A percentile compares a stretch with the other conserved stretches of the same genome.
phyloP scores from a whole-genome alignment of 2,797 vertebrate genomes.

The Poeciliopsis infans region DNA sequence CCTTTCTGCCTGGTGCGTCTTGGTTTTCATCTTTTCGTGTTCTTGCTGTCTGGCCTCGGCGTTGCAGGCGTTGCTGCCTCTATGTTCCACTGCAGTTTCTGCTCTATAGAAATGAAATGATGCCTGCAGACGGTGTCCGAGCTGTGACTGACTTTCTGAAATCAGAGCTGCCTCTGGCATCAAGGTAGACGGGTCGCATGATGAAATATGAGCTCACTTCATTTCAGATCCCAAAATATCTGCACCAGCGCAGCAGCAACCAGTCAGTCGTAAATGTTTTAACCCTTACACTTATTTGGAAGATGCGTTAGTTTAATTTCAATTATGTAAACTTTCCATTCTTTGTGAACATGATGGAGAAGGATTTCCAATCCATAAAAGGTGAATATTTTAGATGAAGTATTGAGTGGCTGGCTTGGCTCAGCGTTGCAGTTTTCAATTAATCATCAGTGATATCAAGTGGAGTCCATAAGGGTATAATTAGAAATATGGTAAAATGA shows the following conservation, averaged over 20 bases:
- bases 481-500: slow-evolving; percentile 62
- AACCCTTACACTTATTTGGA: not conserved
- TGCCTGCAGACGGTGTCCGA: not conserved
- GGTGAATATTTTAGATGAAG: not conserved
- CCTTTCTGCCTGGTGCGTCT: not conserved
- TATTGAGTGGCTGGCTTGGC: not conserved
- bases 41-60: not conserved
- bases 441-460: slow-evolving; percentile 46
- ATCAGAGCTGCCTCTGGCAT: not conserved
- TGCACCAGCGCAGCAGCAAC: not conserved
- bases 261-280: not conserved
- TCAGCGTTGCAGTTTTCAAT: slow-evolving; percentile 42
- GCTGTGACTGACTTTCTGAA: not conserved
- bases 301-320: too few relatives aligned
- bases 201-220: not conserved
- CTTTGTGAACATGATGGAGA: not conserved
- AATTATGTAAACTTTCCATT: not conserved
- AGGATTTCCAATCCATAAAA: slow-evolving; percentile 1
- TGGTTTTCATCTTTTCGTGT: not conserved
- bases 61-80: too few relatives aligned
- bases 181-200: not conserved
- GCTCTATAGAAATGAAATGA: not conserved
- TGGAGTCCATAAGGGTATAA: slow-evolving; percentile 45
- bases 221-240: slow-evolving; percentile 2
- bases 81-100: not conserved